Evolutionary conservation across 2,888 invertebrate genomes (phyloP).

Genomic region (Eumacrocentrus americanus): DNA sequence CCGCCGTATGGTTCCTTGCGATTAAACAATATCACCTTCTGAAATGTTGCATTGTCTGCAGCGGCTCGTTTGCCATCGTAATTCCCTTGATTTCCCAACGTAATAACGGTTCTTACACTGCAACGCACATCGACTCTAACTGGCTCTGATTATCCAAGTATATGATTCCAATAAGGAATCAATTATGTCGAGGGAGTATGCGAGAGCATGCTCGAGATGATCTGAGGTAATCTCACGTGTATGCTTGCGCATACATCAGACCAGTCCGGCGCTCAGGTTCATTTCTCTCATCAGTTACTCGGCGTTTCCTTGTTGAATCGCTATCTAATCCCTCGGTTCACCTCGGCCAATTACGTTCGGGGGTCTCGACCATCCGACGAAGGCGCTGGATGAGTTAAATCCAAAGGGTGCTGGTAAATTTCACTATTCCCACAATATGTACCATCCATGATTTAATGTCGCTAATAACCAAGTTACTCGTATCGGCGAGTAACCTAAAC

Average conservation of each 20-base stretch:
- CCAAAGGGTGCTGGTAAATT: too few relatives aligned
- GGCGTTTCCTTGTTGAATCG: background rate
- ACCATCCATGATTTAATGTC: background rate
- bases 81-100: background rate
- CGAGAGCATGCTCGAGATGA: conserved; percentile 46
- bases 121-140: background rate
- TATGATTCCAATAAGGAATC: conserved; percentile 37
- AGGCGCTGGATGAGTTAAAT: conserved; percentile 10
- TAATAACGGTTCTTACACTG: too few relatives aligned
- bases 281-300: conserved; percentile 15
- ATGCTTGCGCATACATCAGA: conserved; percentile 51
- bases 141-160: background rate
- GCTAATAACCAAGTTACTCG: too few relatives aligned
- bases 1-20: background rate
- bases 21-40: background rate
- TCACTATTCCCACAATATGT: background rate
- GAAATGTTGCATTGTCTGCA: background rate
- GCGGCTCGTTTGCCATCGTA: background rate
- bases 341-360: background rate
- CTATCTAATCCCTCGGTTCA: conserved; percentile 7
- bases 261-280: too few relatives aligned
- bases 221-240: conserved; percentile 47
- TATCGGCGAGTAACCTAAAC: background rate
- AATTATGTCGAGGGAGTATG: conserved; percentile 50
- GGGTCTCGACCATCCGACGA: background rate